These are phyloP conservation scores for Ceryle rudis DNA, from an alignment of 2,797 vertebrate species.

Conservation along the genomic window DNA sequence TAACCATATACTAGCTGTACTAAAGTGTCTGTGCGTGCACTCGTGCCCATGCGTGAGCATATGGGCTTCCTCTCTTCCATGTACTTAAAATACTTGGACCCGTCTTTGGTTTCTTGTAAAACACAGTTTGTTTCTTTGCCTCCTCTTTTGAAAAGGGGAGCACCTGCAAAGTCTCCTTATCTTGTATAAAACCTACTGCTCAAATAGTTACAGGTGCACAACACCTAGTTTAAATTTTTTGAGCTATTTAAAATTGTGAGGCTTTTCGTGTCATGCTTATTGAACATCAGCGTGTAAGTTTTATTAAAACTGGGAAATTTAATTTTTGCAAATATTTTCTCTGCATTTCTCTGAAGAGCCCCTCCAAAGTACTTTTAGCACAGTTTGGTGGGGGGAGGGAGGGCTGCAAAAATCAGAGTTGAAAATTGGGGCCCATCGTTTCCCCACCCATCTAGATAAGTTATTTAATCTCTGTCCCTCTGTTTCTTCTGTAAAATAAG, in stretches of 20 bases:
- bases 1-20: neutral
- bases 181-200: neutral
- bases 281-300: neutral
- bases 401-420: slow-evolving; percentile 47
- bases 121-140: neutral
- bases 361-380: neutral
- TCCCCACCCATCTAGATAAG: neutral
- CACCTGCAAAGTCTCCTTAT: neutral
- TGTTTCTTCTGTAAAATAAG: slow-evolving; percentile 49
- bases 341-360: neutral
- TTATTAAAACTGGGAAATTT: neutral
- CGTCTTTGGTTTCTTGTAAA: neutral
- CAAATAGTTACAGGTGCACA: neutral
- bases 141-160: neutral
- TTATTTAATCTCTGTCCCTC: slow-evolving; percentile 60
- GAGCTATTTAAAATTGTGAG: neutral
- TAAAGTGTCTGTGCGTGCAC: neutral
- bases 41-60: neutral
- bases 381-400: neutral
- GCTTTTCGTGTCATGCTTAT: neutral
- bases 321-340: neutral
- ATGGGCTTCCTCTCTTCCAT: neutral
- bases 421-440: neutral
- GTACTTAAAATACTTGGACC: neutral
- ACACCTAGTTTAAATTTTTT: neutral